phyloP scores from a whole-genome alignment of 2,888 invertebrate genomes.

The Cephus spinipes region DNA sequence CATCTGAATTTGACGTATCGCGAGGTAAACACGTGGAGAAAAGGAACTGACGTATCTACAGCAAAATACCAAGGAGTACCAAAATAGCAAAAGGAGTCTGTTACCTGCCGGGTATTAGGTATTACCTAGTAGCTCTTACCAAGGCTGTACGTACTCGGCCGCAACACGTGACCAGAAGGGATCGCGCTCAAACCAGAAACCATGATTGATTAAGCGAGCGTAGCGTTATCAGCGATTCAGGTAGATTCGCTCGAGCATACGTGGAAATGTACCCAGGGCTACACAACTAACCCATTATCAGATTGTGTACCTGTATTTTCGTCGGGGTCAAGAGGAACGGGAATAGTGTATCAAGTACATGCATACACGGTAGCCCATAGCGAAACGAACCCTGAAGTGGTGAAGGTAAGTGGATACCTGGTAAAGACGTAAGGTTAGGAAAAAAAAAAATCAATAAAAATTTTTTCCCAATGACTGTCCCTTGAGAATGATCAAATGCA shows the following conservation, averaged over 20 bases:
- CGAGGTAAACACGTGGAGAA: too few relatives aligned
- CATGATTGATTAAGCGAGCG: slow-evolving; percentile 59
- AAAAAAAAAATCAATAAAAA: background rate
- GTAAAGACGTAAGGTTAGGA: background rate
- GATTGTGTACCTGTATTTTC: slow-evolving; percentile 55
- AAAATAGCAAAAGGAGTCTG: too few relatives aligned
- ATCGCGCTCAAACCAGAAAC: slow-evolving; percentile 28
- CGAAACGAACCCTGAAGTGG: background rate
- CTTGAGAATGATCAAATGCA: too few relatives aligned
- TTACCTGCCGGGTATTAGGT: background rate
- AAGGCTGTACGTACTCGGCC: slow-evolving; percentile 20
- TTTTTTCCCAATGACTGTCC: too few relatives aligned
- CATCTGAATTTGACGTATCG: too few relatives aligned
- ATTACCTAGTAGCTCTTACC: background rate
- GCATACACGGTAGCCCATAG: background rate
- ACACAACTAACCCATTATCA: slow-evolving; percentile 60
- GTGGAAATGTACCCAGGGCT: slow-evolving; percentile 44
- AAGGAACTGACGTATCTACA: too few relatives aligned
- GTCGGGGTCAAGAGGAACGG: slow-evolving; percentile 29
- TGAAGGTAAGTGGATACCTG: background rate
- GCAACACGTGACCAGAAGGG: slow-evolving; percentile 29
- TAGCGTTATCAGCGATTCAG: slow-evolving; percentile 54
- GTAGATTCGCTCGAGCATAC: background rate
- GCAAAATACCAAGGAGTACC: too few relatives aligned
- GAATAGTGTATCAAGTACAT: background rate